Evolutionary conservation across 2,888 invertebrate genomes (phyloP).

Genomic region (Lasioglossum lativentre): DNA sequence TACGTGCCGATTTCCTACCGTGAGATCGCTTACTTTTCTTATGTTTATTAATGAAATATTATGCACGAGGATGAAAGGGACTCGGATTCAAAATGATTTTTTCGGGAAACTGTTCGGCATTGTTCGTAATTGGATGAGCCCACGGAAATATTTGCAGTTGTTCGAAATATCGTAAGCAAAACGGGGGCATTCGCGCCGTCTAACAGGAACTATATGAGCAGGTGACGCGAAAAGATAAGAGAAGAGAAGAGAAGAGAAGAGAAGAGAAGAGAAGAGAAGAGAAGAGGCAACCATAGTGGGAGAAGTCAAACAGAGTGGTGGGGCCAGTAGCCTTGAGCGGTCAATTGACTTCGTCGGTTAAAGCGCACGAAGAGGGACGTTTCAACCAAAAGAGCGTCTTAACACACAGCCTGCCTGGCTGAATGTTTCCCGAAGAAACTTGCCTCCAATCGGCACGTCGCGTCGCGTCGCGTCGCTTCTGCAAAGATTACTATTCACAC

Average conservation of each 20-base stretch:
- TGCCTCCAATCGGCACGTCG: background rate
- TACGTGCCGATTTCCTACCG: too few relatives aligned
- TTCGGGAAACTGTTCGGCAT: background rate
- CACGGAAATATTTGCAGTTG: background rate
- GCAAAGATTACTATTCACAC: background rate
- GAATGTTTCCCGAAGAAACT: background rate
- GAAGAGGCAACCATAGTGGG: background rate
- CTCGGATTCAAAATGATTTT: background rate
- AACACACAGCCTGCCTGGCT: background rate
- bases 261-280: too few relatives aligned
- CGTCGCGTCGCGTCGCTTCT: background rate
- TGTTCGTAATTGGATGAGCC: background rate
- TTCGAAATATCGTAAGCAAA: background rate
- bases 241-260: too few relatives aligned
- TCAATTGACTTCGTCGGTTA: constrained; percentile 18
- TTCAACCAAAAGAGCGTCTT: constrained; percentile 3
- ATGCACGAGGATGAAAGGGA: background rate
- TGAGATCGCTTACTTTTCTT: too few relatives aligned
- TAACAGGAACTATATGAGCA: background rate
- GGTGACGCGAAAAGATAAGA: constrained; percentile 3
- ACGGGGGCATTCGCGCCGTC: background rate
- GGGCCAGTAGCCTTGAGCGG: background rate
- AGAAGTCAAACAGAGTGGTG: constrained; percentile 2
- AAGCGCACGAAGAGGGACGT: constrained; percentile 4
- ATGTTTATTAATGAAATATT: background rate